Evolutionary conservation across 2,113 vertebrate genomes (phyloP).

Genomic region (Apteryx mantelli): DNA sequence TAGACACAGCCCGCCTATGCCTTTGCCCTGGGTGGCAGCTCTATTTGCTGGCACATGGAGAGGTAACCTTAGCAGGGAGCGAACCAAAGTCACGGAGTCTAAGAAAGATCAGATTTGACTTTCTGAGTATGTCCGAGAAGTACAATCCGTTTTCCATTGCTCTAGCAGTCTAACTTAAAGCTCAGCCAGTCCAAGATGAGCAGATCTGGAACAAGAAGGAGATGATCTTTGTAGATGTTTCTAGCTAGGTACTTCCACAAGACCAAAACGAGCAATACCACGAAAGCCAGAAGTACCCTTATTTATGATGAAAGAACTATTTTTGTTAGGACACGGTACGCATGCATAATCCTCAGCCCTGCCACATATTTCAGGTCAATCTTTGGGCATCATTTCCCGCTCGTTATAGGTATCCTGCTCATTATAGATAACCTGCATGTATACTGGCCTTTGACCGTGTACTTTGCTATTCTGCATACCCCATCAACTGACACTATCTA

Average conservation of each 20-base stretch:
- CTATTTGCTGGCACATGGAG: neutral
- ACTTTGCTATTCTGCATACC: neutral
- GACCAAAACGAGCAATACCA: neutral
- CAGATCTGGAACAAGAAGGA: neutral
- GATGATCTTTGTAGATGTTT: neutral
- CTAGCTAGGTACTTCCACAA: neutral
- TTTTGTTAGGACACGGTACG: slow-evolving; percentile 48
- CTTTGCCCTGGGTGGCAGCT: neutral
- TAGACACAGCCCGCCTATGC: neutral
- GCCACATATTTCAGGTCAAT: slow-evolving; percentile 29
- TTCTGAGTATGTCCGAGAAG: neutral
- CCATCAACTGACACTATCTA: neutral
- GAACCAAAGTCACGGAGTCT: neutral
- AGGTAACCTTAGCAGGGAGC: neutral
- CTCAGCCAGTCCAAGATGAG: neutral
- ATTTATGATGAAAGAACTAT: neutral
- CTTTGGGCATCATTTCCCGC: neutral
- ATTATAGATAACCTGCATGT: neutral
- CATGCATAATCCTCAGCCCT: neutral
- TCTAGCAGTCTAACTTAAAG: neutral
- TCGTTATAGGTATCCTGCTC: neutral
- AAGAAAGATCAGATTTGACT: neutral
- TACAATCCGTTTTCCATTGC: neutral
- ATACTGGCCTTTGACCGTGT: neutral
- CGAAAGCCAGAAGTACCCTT: neutral